Base-by-base conservation (phyloP, 2,113 vertebrate species). In the Ahaetulla prasina region DNA sequence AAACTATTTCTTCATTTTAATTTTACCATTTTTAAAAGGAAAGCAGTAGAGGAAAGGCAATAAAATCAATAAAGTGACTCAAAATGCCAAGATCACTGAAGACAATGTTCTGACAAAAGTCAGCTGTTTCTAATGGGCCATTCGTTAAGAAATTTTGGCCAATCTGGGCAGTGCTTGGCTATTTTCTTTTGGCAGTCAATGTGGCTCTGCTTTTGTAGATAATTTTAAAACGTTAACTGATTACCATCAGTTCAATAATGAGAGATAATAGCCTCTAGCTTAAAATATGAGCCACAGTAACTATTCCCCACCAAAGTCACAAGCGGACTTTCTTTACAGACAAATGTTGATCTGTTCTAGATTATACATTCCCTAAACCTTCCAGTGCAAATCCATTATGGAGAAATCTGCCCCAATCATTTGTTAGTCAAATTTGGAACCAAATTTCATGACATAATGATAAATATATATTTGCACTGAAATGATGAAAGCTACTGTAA, bases 111-210 rank as follows among this genome's bases (percentile, higher is more conserved):
- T 52, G 88, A 90, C 54, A 60, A 86, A 92, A 92, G 54, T 54
- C 92, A 90, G 88, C 80, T 92, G 88, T 90, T 92, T 86, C 88
- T 89, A 92, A 92, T 89, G 23, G 53, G 52, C 80, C 25, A 39
- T 90, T 92, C 39, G 25, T 63, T 84, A 90, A 86, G n/a, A n/a
- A n/a, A 60, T 86, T 55, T 89, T 90, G 88, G 88, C 80, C 85
- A 86, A 92, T 92, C 88, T 22, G 35, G 53, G 54, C 14, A 52
- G n/a, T 63, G 39, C 87, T 89, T 55, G 52, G 43, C 50, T 84
- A 88, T 92, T 92, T 80, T 89, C 8, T 86, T 25, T 80, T 92
- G 88, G 88, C 92, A 92, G 47, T 25, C 39, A 55, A 16, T 86
- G 9, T 89, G 22, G 12, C n/a, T 50, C 54, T 60, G 54, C n/a